Base-by-base conservation (phyloP, 2,113 vertebrate genomes). In the Callopanchax toddi region DNA sequence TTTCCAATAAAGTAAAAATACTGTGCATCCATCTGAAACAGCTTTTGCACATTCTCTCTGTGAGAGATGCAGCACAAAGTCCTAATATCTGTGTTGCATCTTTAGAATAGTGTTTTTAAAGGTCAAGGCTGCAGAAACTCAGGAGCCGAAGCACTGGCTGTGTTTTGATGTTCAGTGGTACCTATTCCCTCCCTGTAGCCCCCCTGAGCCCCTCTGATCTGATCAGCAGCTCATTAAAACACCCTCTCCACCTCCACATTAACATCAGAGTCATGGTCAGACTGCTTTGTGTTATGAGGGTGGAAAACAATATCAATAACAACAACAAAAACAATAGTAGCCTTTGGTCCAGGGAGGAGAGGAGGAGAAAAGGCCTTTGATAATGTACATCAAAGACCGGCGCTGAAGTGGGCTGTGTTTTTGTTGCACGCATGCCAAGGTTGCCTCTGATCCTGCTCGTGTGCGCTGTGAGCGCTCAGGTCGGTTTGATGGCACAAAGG, bases 221-320 rank as follows among this genome's bases (percentile, higher is more conserved):
- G 81, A 77, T 85, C 79, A 39, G 67, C 78, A 54, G 81, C 87
- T 92, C 85, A 91, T 92, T 92, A 92, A 90, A 90, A 87, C 88
- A 90, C 67, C 89, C 87, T 91, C 87, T 93, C 87, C 85, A 93
- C 88, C 90, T 91, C 85, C 85, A 67, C 86, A 89, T 91, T 86
- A 84, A 86, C 89, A 92, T 91, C 86, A 87, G 89, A 93, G 92
- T 93, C 92, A 92, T 91, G 92, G 91, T 92, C 92, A 92, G 89
- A 86, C 89, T 90, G 83, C 89, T 93, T 92, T 93, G 91, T 93
- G 86, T 78, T 83, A 75, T 83, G 74, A 77, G 82, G 88, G 73
- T 79, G 71, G 83, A 88, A 91, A 89, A 92, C 89, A 93, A 92
- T 90, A 90, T 87, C 86, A 93, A 88, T 89, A 92, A 91, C 89